Conservation (phyloP, 2,888 invertebrate species). For the Phortica magna region DNA sequence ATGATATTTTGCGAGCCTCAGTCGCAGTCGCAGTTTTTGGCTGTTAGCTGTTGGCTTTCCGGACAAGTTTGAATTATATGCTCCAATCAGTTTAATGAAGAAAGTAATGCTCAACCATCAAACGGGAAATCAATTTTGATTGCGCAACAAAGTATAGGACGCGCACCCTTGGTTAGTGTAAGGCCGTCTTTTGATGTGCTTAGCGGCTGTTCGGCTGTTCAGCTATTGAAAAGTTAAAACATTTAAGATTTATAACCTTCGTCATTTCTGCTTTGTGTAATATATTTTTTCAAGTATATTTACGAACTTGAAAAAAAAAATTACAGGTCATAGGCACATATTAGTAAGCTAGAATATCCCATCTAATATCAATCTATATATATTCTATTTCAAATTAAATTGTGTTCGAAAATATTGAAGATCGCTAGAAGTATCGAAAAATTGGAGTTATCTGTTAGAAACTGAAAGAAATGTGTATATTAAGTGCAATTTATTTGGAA, state of each 20-base stretch:
- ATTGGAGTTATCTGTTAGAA: too few species aligned
- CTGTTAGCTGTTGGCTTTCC: neutral
- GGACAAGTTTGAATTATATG: slow-evolving; percentile 30
- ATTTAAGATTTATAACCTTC: slow-evolving; percentile 12
- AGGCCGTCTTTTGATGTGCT: neutral
- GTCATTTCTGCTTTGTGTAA: neutral
- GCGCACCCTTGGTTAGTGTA: neutral
- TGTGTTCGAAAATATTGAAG: too few species aligned
- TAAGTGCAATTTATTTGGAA: too few species aligned
- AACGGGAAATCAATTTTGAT: slow-evolving; percentile 42
- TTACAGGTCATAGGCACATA: too few species aligned
- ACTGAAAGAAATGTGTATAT: too few species aligned
- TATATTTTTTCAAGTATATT: too few species aligned
- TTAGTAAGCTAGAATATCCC: too few species aligned
- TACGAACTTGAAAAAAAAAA: too few species aligned
- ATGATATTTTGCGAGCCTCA: slow-evolving; percentile 7
- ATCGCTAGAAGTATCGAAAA: too few species aligned
- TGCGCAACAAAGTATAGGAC: slow-evolving; percentile 37
- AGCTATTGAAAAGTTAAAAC: slow-evolving; percentile 16
- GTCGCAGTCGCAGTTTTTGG: neutral
- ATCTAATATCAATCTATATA: too few species aligned
- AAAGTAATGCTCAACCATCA: slow-evolving; percentile 41
- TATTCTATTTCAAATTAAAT: too few species aligned
- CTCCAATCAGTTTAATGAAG: slow-evolving; percentile 36
- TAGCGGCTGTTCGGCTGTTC: neutral